A percentile compares a stretch with the other conserved stretches of the same genome.
Evolutionary conservation across 2,888 invertebrate genomes (phyloP).

Genomic region (Tetrapedia diversipes): DNA sequence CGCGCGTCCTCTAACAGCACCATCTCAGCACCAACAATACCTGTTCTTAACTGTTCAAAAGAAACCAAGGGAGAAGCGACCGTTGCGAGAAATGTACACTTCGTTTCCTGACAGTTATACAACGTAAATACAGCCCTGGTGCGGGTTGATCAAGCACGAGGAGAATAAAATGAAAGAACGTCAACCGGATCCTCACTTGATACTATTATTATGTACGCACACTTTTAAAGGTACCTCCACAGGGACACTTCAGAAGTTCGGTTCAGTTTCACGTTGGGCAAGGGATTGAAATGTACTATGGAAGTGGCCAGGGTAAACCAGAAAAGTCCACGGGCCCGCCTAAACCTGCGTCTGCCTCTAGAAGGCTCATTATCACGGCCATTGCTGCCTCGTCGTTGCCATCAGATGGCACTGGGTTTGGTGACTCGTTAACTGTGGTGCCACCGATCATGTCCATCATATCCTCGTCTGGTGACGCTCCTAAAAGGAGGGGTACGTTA

Average conservation of each 20-base stretch:
- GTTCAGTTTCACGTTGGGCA: slow-evolving; percentile 2
- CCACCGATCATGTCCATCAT: slow-evolving; percentile 86
- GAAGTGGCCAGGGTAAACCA: slow-evolving; percentile 93
- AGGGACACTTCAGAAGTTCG: slow-evolving; percentile 21
- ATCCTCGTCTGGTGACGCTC: slow-evolving; percentile 82
- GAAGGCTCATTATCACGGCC: slow-evolving; percentile 95
- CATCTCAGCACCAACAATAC: slow-evolving; percentile 75
- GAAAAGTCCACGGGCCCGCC: slow-evolving; percentile 95
- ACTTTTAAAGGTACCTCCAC: slow-evolving; percentile 27
- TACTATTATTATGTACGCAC: slow-evolving; percentile 36
- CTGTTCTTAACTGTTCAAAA: slow-evolving; percentile 1
- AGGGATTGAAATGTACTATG: slow-evolving; percentile 81
- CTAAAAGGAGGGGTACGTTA: slow-evolving; percentile 66
- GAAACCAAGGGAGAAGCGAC: not conserved
- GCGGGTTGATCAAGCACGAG: slow-evolving; percentile 19
- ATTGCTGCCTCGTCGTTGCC: slow-evolving; percentile 95
- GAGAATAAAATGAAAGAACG: not conserved
- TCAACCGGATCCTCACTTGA: slow-evolving; percentile 15
- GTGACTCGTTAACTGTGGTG: slow-evolving; percentile 83
- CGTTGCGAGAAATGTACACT: slow-evolving; percentile 7
- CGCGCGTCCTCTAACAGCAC: slow-evolving; percentile 56
- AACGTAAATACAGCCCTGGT: slow-evolving; percentile 7
- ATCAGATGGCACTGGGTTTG: slow-evolving; percentile 85
- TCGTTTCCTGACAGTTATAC: slow-evolving; percentile 6
- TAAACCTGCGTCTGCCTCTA: slow-evolving; percentile 94